phyloP scores from a whole-genome alignment of 2,797 vertebrate species.

The Hydrolagus colliei region DNA sequence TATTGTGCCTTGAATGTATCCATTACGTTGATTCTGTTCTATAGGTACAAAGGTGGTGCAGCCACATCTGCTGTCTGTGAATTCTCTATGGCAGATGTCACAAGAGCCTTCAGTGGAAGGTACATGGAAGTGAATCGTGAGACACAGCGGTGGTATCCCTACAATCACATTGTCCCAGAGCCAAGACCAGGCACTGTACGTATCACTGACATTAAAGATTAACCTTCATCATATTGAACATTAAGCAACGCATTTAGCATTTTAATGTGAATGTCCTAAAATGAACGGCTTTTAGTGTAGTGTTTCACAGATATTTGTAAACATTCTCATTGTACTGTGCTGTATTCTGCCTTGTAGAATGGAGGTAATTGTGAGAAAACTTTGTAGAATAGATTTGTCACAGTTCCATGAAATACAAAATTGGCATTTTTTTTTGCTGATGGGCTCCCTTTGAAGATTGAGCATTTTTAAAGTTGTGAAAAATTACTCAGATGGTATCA shows the following conservation, averaged over 20 bases:
- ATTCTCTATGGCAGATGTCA: conserved; percentile 82
- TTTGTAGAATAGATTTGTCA: too few species aligned
- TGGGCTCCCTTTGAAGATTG: too few species aligned
- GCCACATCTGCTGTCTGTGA: conserved; percentile 84
- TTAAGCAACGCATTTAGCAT: not conserved
- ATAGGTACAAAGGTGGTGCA: conserved; percentile 71
- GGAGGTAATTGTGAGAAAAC: too few species aligned
- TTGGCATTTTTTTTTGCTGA: too few species aligned
- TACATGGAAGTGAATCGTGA: conserved; percentile 90
- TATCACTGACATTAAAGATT: conserved; percentile 35
- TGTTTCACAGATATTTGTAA: not conserved
- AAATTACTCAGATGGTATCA: too few species aligned
- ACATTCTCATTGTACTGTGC: not conserved
- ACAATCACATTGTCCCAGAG: conserved; percentile 71
- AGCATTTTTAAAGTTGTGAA: too few species aligned
- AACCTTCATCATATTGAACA: not conserved
- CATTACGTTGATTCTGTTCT: not conserved
- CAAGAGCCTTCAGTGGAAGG: conserved; percentile 72
- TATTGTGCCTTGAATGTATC: not conserved
- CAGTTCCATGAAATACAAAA: too few species aligned
- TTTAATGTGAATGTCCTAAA: not conserved
- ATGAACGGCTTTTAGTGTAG: not conserved
- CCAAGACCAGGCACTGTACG: conserved; percentile 83
- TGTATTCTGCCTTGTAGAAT: too few species aligned
- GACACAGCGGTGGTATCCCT: conserved; percentile 92